Percentiles rank a stretch among this genome's conserved stretches.
Conservation (phyloP, 2,113 vertebrate genomes). For the Mystacornis crossleyi region DNA sequence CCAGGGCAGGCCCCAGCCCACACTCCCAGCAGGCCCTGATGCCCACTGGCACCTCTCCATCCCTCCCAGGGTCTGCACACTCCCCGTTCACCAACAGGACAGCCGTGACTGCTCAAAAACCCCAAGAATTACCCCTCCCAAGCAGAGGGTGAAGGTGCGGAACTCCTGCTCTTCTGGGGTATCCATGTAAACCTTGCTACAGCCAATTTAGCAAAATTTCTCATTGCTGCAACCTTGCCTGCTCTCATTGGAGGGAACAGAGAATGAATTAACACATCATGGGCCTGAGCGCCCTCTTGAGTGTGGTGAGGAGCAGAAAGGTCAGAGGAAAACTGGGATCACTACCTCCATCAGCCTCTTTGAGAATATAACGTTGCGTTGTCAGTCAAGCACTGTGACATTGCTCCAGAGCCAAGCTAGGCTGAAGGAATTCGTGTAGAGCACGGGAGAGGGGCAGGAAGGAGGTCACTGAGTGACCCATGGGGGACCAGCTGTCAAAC, state of each 20-base stretch:
- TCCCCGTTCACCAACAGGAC: background rate
- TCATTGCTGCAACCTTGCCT: background rate
- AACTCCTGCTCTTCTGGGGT: background rate
- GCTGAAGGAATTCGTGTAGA: background rate
- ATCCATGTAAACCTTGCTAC: background rate
- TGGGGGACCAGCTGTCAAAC: background rate
- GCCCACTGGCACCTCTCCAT: background rate
- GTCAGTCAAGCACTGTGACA: background rate
- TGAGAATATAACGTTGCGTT: background rate
- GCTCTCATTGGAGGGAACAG: background rate
- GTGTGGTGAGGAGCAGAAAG: background rate
- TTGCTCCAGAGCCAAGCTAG: background rate
- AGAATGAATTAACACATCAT: background rate
- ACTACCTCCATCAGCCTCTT: background rate
- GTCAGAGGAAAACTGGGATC: background rate
- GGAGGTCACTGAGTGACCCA: background rate
- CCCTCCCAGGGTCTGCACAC: background rate
- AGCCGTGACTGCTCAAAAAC: background rate
- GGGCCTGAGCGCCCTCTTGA: background rate
- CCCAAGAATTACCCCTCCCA: background rate
- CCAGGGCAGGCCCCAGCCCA: background rate
- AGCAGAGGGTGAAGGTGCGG: background rate
- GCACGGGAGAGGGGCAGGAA: background rate
- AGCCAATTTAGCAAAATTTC: background rate
- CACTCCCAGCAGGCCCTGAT: accelerated